Evolutionary conservation across 2,797 vertebrate genomes (phyloP).

Genomic region (Sphenodon punctatus): DNA sequence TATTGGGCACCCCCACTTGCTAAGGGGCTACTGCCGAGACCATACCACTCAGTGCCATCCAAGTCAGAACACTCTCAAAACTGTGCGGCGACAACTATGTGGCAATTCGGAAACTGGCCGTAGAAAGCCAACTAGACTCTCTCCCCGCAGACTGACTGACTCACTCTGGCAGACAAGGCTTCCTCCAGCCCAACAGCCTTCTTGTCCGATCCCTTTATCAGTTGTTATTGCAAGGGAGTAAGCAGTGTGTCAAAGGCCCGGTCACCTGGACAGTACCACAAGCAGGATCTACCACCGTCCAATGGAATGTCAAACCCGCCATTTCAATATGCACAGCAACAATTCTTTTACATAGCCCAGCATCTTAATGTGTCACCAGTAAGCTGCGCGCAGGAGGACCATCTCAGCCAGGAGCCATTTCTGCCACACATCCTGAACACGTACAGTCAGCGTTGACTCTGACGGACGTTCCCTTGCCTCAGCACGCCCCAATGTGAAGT

Average conservation of each 20-base stretch:
- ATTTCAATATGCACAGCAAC: too few species aligned
- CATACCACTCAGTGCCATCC: background rate
- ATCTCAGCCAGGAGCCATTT: conserved; percentile 21
- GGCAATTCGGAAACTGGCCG: too few species aligned
- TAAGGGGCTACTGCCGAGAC: background rate
- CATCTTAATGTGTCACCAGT: conserved; percentile 18
- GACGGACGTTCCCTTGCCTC: background rate
- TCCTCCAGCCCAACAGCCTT: conserved; percentile 39
- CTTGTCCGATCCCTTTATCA: conserved; percentile 46
- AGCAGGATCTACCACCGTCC: conserved; percentile 43
- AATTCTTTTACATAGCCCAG: conserved; percentile 34
- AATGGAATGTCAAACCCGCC: too few species aligned
- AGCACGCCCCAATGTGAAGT: too few species aligned
- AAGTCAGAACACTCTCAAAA: conserved; percentile 8
- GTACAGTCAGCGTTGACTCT: background rate
- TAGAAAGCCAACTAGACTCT: conserved; percentile 52
- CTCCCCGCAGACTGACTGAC: conserved; percentile 38
- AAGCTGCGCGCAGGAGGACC: background rate
- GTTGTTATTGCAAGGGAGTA: conserved; percentile 60
- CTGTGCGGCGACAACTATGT: too few species aligned
- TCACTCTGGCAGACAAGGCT: conserved; percentile 51
- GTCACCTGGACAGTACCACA: conserved; percentile 44
- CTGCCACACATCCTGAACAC: conserved; percentile 31
- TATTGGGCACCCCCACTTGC: background rate
- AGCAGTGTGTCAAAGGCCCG: conserved; percentile 46